These are phyloP conservation scores for Gymnosoma rotundatum DNA, from an alignment of 2,888 invertebrate genomes.

Conservation along the genomic window DNA sequence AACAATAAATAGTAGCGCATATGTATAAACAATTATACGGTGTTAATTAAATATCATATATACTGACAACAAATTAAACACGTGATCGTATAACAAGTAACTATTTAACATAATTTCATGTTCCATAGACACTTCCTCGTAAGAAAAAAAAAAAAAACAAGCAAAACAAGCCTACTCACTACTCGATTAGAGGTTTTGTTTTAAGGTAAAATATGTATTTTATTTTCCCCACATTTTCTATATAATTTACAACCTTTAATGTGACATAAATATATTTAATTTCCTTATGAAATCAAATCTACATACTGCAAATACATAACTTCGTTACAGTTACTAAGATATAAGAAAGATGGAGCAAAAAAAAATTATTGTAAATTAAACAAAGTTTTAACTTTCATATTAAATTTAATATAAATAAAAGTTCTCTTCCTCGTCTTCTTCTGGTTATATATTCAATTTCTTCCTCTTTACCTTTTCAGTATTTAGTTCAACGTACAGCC, in stretches of 20 bases:
- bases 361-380: constrained; percentile 29
- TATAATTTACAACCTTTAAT: constrained; percentile 51
- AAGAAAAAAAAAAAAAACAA: constrained; percentile 18
- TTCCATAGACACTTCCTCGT: constrained; percentile 56
- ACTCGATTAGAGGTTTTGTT: constrained; percentile 23
- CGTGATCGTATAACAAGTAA: constrained; percentile 57
- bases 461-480: neutral
- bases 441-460: neutral
- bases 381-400: constrained; percentile 43
- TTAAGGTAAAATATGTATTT: constrained; percentile 20
- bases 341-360: neutral
- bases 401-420: constrained; percentile 32
- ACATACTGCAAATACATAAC: neutral
- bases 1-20: constrained; percentile 37
- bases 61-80: constrained; percentile 46
- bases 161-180: constrained; percentile 43
- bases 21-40: constrained; percentile 58
- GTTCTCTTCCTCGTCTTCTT: constrained; percentile 7
- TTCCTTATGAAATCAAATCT: constrained; percentile 54
- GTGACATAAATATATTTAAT: constrained; percentile 37
- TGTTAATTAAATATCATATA: constrained; percentile 43
- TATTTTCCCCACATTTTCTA: constrained; percentile 29
- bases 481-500: neutral
- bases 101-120: constrained; percentile 55
- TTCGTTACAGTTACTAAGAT: neutral